Percentiles rank a stretch among this genome's conserved stretches.
These are phyloP conservation scores for Macrophya annulata DNA, from an alignment of 2,888 invertebrate species.

Conservation along the genomic window DNA sequence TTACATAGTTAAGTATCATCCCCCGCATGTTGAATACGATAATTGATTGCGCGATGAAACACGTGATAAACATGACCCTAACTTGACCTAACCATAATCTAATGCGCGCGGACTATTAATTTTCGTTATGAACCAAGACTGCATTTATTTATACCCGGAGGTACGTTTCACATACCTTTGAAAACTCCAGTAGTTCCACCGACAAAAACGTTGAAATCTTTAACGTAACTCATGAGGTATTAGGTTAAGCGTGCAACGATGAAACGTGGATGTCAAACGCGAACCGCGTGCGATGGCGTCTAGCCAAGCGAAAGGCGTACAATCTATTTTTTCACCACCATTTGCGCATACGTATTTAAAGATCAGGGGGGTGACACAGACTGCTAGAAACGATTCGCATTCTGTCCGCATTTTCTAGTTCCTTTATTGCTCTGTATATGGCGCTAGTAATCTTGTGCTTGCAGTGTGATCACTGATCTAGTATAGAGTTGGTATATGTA, in stretches of 20 bases:
- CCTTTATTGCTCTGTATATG: too few relatives aligned
- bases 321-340: too few relatives aligned
- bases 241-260: neutral
- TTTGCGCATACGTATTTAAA: too few relatives aligned
- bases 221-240: constrained; percentile 58
- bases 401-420: too few relatives aligned
- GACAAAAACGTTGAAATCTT: constrained; percentile 75
- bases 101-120: neutral
- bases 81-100: constrained; percentile 55
- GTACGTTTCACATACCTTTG: constrained; percentile 71
- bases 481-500: too few relatives aligned
- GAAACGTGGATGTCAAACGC: neutral
- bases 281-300: too few relatives aligned
- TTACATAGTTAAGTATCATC: neutral
- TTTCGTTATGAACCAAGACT: neutral
- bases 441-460: too few relatives aligned
- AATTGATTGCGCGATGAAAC: neutral
- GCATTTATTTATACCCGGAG: neutral
- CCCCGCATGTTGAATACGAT: neutral
- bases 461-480: too few relatives aligned
- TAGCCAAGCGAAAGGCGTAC: too few relatives aligned
- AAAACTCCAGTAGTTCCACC: constrained; percentile 76
- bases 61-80: constrained; percentile 57
- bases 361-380: too few relatives aligned
- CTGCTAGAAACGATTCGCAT: too few relatives aligned